Evolutionary conservation across 2,888 invertebrate species (phyloP).

Genomic region (Melanchra persicariae): DNA sequence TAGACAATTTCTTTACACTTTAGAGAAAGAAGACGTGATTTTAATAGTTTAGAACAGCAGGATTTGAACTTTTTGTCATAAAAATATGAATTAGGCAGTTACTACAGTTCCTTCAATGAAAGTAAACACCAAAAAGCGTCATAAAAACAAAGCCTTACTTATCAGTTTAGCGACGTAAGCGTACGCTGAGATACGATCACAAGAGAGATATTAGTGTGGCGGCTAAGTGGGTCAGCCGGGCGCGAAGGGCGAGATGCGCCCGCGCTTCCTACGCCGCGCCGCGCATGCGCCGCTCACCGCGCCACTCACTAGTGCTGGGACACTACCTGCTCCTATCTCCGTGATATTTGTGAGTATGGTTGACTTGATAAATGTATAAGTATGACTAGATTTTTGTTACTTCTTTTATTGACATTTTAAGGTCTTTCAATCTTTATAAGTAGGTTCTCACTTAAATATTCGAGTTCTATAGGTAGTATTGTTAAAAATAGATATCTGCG

Average conservation of each 20-base stretch:
- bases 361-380: background rate
- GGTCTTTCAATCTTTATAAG: too few species aligned
- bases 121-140: background rate
- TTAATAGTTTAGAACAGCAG: background rate
- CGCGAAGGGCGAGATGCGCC: conserved; percentile 82
- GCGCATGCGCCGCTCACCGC: conserved; percentile 63
- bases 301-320: conserved; percentile 67
- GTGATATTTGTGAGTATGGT: background rate
- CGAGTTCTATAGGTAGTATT: background rate
- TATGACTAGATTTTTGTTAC: background rate
- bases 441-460: background rate
- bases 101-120: background rate
- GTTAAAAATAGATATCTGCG: background rate
- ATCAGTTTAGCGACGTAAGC: conserved; percentile 42
- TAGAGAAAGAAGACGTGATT: background rate
- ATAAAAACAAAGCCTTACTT: conserved; percentile 19
- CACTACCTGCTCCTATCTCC: conserved; percentile 31
- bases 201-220: conserved; percentile 72
- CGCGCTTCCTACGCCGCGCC: conserved; percentile 77
- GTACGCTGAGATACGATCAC: conserved; percentile 60
- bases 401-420: background rate
- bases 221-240: conserved; percentile 79
- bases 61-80: too few species aligned
- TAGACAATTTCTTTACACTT: conserved; percentile 9
- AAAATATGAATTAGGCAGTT: too few species aligned